Base-by-base conservation (phyloP, 2,113 vertebrate species). In the Platichthys flesus region DNA sequence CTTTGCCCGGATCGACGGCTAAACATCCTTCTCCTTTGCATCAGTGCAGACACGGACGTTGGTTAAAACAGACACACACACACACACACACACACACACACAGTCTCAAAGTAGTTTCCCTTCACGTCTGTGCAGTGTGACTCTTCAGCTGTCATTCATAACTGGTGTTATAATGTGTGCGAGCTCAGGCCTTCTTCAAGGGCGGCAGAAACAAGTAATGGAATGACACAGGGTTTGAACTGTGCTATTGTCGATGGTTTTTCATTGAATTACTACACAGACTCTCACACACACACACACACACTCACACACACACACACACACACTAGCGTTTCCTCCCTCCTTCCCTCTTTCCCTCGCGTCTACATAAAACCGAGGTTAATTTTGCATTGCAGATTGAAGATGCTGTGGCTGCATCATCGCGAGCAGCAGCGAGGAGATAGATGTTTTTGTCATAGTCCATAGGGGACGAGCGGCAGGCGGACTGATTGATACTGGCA, bases 1-100 rank as follows among this genome's bases (percentile, higher is more conserved):
- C 96, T 91, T 95, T 95, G 94, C 94, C 95, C 92, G 94, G 94
- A 92, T 94, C 65, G 94, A 95, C 92, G 91, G 93, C 95, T 94
- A 93, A 94, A 81, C 83, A 81, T 91, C 89, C 93, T 92, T 91
- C 91, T 92, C 74, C 75, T 90, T 79, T 85, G 64, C 88, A 78
- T 67, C 64, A 4, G 40, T 13, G 47, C 92, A 67, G n/a, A 65
- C 67, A 67, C 69, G 31, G 26, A 13, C 66, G 40, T 21, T 26
- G n/a, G 15, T 18, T 18, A 23, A 31, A 49, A 62, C 23, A 67
- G 62, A 31, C 5, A 31, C 6, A 31, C 67, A 59, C 69, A 49
- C 76, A 71, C 63, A 35, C 55, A 57, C 56, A 54, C 76, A 74
- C 59, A 28, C 57, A 60, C 57, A 81, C 68, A 52, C 72, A 49